Conservation (phyloP, 2,888 invertebrate species). For the Chaetoderma sp. region DNA sequence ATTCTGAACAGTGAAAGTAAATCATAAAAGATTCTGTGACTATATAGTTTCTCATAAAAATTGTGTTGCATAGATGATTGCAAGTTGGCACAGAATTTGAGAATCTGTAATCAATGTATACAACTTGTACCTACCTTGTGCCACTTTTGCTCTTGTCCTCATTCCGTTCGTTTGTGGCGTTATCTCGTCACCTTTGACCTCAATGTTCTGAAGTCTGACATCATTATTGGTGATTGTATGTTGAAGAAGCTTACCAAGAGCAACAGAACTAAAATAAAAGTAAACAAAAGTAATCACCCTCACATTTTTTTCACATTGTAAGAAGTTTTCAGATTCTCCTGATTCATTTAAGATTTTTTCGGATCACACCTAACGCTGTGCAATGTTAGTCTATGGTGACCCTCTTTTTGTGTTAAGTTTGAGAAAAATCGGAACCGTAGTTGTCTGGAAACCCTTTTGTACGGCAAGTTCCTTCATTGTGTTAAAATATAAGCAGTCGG, state of each 20-base stretch:
- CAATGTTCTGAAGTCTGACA: constrained; percentile 73
- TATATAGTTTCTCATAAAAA: not conserved
- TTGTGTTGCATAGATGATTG: not conserved
- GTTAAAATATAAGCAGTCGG: too few species aligned
- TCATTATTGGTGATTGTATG: constrained; percentile 79
- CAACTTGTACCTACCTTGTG: constrained; percentile 41
- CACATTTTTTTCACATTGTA: not conserved
- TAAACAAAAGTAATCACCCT: not conserved
- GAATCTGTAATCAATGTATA: not conserved
- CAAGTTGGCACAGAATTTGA: not conserved
- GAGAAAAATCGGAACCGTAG: not conserved
- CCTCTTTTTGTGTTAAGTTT: too few species aligned
- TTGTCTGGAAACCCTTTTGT: not conserved
- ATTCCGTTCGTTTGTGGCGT: constrained; percentile 52
- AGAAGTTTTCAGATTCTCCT: too few species aligned
- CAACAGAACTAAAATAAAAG: constrained; percentile 75
- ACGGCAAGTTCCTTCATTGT: too few species aligned
- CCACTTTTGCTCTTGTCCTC: constrained; percentile 63
- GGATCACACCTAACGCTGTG: too few species aligned
- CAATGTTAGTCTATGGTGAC: too few species aligned
- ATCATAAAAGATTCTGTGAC: too few species aligned
- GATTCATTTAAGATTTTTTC: too few species aligned
- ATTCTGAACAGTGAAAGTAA: too few species aligned
- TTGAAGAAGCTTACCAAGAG: constrained; percentile 78
- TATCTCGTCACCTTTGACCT: constrained; percentile 75